Base-by-base conservation (phyloP, 2,797 vertebrate species). In the Hemibagrus guttatus region DNA sequence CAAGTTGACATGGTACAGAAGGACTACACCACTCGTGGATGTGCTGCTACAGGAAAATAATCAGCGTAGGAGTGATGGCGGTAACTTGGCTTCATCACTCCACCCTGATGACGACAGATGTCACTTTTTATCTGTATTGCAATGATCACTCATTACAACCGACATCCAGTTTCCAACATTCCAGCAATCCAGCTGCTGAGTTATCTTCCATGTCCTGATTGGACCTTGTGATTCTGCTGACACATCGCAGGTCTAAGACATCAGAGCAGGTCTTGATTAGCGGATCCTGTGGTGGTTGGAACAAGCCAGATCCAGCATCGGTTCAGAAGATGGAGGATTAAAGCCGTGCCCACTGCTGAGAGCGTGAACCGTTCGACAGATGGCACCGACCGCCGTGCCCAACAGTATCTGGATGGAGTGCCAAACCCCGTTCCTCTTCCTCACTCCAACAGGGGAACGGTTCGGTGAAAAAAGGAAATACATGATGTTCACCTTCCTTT, bases 331-430 rank as follows among this genome's bases (percentile, higher is more conserved):
- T 81, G 86, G 68, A 89, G 89, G 89, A 89, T 89, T 90, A 89
- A 86, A 84, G 78, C 35, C 31, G 8, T 11, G 63, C 35, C 80
- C 52, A 85, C 85, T 63, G 85, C 88, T 90, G 88, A 42, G 90
- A 90, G 85, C 80, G 85, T 75, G 86, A 88, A 89, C 74, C 35
- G 68, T 71, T 84, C 59, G 86, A 85, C 90, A 90, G 88, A 89
- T 89, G 89, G 86, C 61, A 75, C 82, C 86, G 39, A 58, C 75
- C 56, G 26, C 75, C 4, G 82, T 28, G 64, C 64, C 76, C 85
- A 71, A 69, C 75, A 66, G 75, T 68, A 87, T 80, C 86, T 68
- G 80, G 85, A 58, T 81, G 72, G 21, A 74, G 83, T 88, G 90
- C 88, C 85, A 74, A 61, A 23, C 31, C 68, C 14, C 28, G 4